Evolutionary conservation across 2,797 vertebrate species (phyloP), one percentile per base, ranked within the genome.

Genomic region (Brachymystax lenok): DNA sequence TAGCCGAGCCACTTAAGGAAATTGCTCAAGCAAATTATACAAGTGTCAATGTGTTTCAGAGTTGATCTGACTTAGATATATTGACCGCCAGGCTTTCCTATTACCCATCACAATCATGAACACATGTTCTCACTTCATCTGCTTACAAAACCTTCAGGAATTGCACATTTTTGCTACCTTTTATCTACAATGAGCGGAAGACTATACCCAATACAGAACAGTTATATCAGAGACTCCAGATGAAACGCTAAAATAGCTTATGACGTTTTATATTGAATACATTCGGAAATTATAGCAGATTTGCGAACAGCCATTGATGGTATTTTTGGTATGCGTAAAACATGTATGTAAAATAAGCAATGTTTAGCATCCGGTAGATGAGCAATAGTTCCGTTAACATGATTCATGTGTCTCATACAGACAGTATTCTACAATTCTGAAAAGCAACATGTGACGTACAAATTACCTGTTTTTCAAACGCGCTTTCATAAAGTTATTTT

Each of bases 391-490:
- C 33, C 33, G 4, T 33, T 33, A 33, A 33, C 33, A 33, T 33
- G 33, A 33, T 33, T 4, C 4, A 33, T 33, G 33, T 33, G 33
- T 33, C 33, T 33, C 33, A 33, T 33, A 33, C 33, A 33, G 33
- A 33, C 33, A 5, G 33, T 33, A 5, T 33, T 33, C 33, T 33
- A 33, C 33, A 33, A 4, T 33, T 33, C 33, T 33, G 33, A 33
- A 33, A 33, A 33, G 33, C 33, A 33, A 33, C 33, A 33, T 0
- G 33, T 33, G 33, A 33, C 24, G 1, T 33, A 17, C 1, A 54
- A 59, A 46, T 84, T 97, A 98, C 98, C 96, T 97, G 94, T 88
- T 96, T 92, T 96, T 98, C 90, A 96, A 94, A 17, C 96, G 94
- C 52, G 96, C 92, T 94, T 97, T 99, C 69, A 98, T 90, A 85